Percentiles rank a stretch among this genome's conserved stretches.
phyloP scores from a whole-genome alignment of 2,797 vertebrate genomes.

The Leptoclinus maculatus region DNA sequence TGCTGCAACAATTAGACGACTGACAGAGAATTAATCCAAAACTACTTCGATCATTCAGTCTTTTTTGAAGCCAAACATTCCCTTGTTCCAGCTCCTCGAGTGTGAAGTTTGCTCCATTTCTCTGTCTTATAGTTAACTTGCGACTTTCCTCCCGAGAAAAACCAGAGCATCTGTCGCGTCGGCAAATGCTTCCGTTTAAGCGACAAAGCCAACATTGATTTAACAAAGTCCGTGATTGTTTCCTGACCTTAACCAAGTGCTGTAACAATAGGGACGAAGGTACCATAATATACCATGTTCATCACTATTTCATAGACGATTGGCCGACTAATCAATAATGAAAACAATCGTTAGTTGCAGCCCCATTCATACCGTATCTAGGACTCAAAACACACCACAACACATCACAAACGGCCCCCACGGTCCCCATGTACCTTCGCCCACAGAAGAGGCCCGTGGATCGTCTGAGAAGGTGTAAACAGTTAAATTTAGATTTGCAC shows the following conservation, averaged over 20 bases:
- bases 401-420: background rate
- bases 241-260: background rate
- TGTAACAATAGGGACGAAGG: background rate
- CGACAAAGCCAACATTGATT: background rate
- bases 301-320: background rate
- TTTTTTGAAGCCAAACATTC: background rate
- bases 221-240: background rate
- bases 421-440: background rate
- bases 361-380: background rate
- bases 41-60: background rate
- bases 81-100: background rate
- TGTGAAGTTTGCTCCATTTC: conserved; percentile 10
- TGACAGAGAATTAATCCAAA: background rate
- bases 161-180: background rate
- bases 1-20: background rate
- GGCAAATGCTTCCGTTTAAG: conserved; percentile 3
- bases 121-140: background rate
- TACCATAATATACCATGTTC: background rate
- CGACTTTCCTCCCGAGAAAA: background rate
- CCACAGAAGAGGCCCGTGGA: background rate
- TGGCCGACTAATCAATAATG: background rate
- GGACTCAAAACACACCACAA: background rate
- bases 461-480: conserved; percentile 13
- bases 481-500: conserved; percentile 42
- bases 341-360: background rate